These are phyloP conservation scores for Gallirallus australis DNA, from an alignment of 2,797 vertebrate genomes.

Conservation along the genomic window DNA sequence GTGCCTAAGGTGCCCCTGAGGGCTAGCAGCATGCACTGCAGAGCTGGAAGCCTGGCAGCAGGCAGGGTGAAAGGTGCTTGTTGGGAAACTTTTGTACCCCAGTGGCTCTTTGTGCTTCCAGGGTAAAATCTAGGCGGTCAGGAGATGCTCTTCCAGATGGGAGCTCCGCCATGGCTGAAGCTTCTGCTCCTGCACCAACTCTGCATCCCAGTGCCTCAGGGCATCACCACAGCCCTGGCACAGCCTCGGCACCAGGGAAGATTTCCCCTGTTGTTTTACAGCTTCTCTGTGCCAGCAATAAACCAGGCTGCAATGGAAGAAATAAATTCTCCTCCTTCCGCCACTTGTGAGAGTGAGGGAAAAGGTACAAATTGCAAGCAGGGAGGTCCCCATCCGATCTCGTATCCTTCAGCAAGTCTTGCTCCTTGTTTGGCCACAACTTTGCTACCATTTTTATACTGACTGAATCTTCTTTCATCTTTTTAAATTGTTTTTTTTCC, in stretches of 20 bases:
- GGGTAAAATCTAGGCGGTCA: background rate
- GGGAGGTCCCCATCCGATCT: background rate
- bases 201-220: background rate
- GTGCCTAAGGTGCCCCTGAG: background rate
- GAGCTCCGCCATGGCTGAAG: background rate
- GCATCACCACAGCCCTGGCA: slow-evolving; percentile 9
- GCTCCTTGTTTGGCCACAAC: background rate
- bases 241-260: background rate
- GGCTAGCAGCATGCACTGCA: background rate
- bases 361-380: background rate
- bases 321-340: background rate
- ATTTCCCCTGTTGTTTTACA: background rate
- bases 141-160: background rate
- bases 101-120: background rate
- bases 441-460: background rate
- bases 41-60: background rate
- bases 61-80: background rate
- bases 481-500: background rate
- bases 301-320: background rate
- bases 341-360: background rate
- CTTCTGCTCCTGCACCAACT: background rate
- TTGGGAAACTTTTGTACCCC: background rate
- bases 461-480: background rate
- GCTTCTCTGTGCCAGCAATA: slow-evolving; percentile 23
- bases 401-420: background rate